Base-by-base conservation (phyloP, 2,113 vertebrate species). In the Tauraco erythrolophus region DNA sequence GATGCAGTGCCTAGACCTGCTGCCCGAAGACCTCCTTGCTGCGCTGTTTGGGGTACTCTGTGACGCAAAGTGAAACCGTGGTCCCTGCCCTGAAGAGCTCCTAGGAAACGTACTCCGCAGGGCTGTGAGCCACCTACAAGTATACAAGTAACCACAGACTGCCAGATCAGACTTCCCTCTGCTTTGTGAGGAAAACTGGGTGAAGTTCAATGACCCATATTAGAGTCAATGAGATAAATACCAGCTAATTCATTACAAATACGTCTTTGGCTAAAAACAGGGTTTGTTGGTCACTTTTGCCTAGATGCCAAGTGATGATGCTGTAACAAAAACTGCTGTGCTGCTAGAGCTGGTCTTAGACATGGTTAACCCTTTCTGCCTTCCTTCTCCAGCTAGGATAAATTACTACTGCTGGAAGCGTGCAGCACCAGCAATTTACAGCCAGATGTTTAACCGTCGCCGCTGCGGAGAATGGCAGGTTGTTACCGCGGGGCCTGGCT, bases 381-480 rank as follows among this genome's bases (percentile, higher is more conserved):
- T 66, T 7, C 46, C 50, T 69, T 45, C 50, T 82, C 14, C 77
- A 62, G 25, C 53, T 58, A 35, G 24, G 14, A 45, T 30, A 56
- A 68, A 18, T 7, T 60, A 48, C 54, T 75, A 65, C 1, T 19
- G 43, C 51, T 89, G n/a, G 75, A 84, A 87, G 79, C 6, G 1
- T 87, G 46, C 60, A 24, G 58, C 88, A 62, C 37, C 11, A 8
- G 46, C 57, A 72, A 24, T 96, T 86, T 87, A 57, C 48, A 43
- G 75, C 92, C 94, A 98, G 91, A 84, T 91, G 78, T 96, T 94
- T 50, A 92, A 92, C 83, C 68, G 41, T 79, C 27, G 14, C 39
- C 1, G 12, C 92, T 90, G 43, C 21, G 51, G 89, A 97, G 96
- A 96, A 88, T 65, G 82, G 72, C 95, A 98, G 89, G 91, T 97